Conservation (phyloP, 2,888 invertebrate genomes). For the Trilocha varians region DNA sequence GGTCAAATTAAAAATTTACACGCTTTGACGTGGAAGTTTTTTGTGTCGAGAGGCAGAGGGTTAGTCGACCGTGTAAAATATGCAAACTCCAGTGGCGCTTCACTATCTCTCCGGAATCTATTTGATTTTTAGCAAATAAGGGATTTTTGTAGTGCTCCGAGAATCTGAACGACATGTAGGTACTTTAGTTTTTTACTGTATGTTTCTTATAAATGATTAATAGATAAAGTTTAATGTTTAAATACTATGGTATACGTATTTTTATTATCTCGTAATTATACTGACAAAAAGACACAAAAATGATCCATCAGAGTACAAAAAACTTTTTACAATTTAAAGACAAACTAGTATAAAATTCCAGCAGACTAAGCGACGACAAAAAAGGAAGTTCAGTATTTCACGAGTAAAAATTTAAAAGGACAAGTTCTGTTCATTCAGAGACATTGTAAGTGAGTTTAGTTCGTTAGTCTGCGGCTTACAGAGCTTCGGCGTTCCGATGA, state of each 20-base stretch:
- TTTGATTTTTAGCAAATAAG: not conserved
- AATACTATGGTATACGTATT: too few species aligned
- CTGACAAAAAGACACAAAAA: too few species aligned
- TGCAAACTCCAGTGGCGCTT: not conserved
- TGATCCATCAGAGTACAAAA: too few species aligned
- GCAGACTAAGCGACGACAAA: too few species aligned
- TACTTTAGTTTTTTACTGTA: too few species aligned
- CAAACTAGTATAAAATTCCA: too few species aligned
- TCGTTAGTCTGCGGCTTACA: conserved; percentile 9
- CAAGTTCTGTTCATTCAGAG: not conserved
- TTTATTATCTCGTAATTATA: too few species aligned
- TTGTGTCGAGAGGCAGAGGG: not conserved
- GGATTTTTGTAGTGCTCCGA: too few species aligned
- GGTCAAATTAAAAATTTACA: not conserved
- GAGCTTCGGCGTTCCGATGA: conserved; percentile 11
- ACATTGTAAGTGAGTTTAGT: not conserved
- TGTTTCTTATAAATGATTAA: too few species aligned
- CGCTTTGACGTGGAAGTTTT: not conserved
- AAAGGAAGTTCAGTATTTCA: not conserved
- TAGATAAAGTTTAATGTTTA: too few species aligned
- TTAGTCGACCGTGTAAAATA: not conserved
- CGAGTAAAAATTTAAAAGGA: not conserved
- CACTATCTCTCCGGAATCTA: not conserved
- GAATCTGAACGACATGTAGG: too few species aligned
- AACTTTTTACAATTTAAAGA: too few species aligned